Percentiles rank a stretch among this genome's conserved stretches.
Evolutionary conservation across 92 coral and sea anemone species (phyloP).

Genomic region (Phenganax subtilis): DNA sequence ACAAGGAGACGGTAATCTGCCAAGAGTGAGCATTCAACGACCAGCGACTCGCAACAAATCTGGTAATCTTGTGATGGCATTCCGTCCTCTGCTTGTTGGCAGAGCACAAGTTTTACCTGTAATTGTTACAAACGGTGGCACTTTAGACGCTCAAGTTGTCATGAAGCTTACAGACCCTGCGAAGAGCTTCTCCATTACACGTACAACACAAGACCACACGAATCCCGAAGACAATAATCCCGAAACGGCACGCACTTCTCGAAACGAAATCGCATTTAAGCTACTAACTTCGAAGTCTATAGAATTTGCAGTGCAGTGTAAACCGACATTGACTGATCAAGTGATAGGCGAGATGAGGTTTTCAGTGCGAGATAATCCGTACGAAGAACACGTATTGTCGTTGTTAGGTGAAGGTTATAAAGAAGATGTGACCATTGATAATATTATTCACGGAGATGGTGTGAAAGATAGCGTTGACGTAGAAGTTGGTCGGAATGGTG

Average conservation of each 20-base stretch:
- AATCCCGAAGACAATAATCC: not conserved
- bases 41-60: conserved; percentile 90
- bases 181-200: conserved; percentile 40
- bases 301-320: conserved; percentile 86
- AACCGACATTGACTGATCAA: conserved; percentile 63
- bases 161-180: conserved; percentile 75
- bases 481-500: conserved; percentile 1
- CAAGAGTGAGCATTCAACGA: conserved; percentile 69
- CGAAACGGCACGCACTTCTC: conserved; percentile 3
- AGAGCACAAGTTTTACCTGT: conserved; percentile 77
- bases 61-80: conserved; percentile 80
- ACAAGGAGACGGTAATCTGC: conserved; percentile 99
- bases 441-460: conserved; percentile 46
- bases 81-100: conserved; percentile 75
- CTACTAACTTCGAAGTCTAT: conserved; percentile 73
- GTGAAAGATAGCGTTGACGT: not conserved
- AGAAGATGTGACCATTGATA: conserved; percentile 94
- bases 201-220: conserved; percentile 39
- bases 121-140: conserved; percentile 82
- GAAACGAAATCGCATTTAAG: conserved; percentile 3
- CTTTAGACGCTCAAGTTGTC: conserved; percentile 70
- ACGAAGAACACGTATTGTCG: conserved; percentile 72
- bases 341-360: conserved; percentile 72
- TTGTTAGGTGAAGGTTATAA: conserved; percentile 93
- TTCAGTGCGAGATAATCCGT: conserved; percentile 89